Conservation (phyloP, 2,797 vertebrate genomes). For the Syngnathus acus region DNA sequence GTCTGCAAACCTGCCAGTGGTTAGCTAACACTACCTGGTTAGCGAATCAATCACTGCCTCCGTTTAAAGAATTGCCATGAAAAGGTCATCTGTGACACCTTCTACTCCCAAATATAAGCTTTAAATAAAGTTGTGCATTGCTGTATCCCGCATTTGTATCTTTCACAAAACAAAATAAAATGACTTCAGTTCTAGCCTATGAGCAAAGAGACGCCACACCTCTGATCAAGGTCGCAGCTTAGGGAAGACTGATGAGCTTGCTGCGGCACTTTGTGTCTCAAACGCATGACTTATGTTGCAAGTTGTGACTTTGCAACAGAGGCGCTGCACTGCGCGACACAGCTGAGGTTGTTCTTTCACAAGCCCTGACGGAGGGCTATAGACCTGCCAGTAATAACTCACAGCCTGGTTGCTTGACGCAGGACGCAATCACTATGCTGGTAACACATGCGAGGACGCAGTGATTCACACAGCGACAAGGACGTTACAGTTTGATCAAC, state of each 20-base stretch:
- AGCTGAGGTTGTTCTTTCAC: slow-evolving; percentile 51
- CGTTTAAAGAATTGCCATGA: not conserved
- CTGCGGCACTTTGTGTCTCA: slow-evolving; percentile 34
- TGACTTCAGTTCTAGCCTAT: slow-evolving; percentile 6
- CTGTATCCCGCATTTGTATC: not conserved
- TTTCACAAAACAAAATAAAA: not conserved
- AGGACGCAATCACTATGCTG: slow-evolving; percentile 30
- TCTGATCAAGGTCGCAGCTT: slow-evolving; percentile 43
- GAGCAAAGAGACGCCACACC: slow-evolving; percentile 7
- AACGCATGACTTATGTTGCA: slow-evolving; percentile 49
- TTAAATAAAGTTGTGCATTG: not conserved
- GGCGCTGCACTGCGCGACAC: slow-evolving; percentile 27
- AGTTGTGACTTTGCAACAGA: slow-evolving; percentile 54
- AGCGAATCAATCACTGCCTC: not conserved
- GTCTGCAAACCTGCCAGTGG: too few relatives aligned
- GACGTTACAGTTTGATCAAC: slow-evolving; percentile 1
- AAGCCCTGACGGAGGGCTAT: slow-evolving; percentile 37
- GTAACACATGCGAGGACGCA: slow-evolving; percentile 28
- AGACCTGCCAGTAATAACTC: slow-evolving; percentile 48
- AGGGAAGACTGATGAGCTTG: slow-evolving; percentile 32
- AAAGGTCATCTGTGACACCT: not conserved
- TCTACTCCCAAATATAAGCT: not conserved
- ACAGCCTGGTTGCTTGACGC: slow-evolving; percentile 37
- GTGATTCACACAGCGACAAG: slow-evolving; percentile 21
- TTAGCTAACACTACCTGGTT: not conserved